Percentiles rank a stretch among this genome's conserved stretches.
Evolutionary conservation across 2,888 invertebrate genomes (phyloP).

Genomic region (Tiphia femorata): DNA sequence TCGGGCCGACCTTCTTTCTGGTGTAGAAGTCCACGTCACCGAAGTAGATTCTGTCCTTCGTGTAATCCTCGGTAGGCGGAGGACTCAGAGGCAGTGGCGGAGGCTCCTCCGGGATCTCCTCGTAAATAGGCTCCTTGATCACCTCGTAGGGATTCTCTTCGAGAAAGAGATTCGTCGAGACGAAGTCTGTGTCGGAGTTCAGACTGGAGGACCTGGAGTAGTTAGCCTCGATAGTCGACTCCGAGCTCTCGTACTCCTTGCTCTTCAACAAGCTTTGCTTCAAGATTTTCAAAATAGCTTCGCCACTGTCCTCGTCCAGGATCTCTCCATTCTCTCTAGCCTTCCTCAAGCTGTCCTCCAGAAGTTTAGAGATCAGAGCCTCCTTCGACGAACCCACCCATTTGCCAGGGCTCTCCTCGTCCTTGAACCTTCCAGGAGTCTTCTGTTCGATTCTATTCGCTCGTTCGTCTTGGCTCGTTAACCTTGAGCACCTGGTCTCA

Average conservation of each 20-base stretch:
- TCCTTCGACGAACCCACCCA: conserved; percentile 50
- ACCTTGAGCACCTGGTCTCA: background rate
- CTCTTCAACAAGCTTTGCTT: conserved; percentile 64
- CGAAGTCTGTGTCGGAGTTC: conserved; percentile 60
- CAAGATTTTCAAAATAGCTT: conserved; percentile 62
- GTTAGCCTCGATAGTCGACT: conserved; percentile 52
- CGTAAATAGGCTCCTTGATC: conserved; percentile 69
- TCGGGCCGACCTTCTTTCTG: conserved; percentile 45
- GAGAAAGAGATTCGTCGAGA: conserved; percentile 57
- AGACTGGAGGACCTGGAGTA: conserved; percentile 56
- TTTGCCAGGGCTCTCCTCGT: conserved; percentile 6
- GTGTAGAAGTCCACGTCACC: conserved; percentile 56
- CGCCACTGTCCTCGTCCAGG: conserved; percentile 62
- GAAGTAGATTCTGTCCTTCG: conserved; percentile 71
- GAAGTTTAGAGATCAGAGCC: conserved; percentile 59
- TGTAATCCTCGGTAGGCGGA: conserved; percentile 78
- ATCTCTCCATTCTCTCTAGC: conserved; percentile 63
- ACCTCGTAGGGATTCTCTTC: conserved; percentile 69
- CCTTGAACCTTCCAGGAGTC: background rate
- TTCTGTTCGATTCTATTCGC: background rate
- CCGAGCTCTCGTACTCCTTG: conserved; percentile 57
- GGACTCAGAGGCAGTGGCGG: conserved; percentile 85
- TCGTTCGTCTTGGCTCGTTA: background rate
- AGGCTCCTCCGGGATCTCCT: conserved; percentile 72
- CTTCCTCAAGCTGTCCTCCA: conserved; percentile 63